These are phyloP conservation scores for Tanypteryx hageni DNA, from an alignment of 2,888 invertebrate species.

Conservation along the genomic window DNA sequence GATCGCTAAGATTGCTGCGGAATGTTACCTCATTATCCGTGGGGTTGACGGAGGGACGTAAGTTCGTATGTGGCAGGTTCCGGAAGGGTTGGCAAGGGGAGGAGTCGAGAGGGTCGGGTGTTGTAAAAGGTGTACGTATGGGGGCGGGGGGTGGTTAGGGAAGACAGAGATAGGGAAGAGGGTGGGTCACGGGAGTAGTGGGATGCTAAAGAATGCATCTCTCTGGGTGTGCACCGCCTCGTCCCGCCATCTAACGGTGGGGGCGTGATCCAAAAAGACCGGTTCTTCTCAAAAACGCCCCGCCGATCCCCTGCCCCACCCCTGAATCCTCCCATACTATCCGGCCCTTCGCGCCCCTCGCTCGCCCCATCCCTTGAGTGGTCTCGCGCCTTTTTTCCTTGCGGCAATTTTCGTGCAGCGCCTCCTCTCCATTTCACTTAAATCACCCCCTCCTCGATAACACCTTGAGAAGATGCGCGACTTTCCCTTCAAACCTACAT, in stretches of 20 bases:
- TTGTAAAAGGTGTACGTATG: slow-evolving; percentile 38
- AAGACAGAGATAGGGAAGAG: slow-evolving; percentile 45
- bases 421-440: neutral
- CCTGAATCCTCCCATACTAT: neutral
- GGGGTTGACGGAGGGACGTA: neutral
- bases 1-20: neutral
- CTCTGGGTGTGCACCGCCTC: slow-evolving; percentile 18
- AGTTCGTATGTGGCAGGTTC: slow-evolving; percentile 15
- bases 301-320: neutral
- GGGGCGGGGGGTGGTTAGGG: slow-evolving; percentile 17
- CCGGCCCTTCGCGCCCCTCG: neutral
- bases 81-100: slow-evolving; percentile 47
- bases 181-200: slow-evolving; percentile 30
- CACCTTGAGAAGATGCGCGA: neutral
- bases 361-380: neutral
- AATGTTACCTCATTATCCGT: slow-evolving; percentile 38
- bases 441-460: neutral
- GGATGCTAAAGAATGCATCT: slow-evolving; percentile 59
- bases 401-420: slow-evolving; percentile 24
- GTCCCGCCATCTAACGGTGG: slow-evolving; percentile 46
- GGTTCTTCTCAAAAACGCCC: slow-evolving; percentile 44
- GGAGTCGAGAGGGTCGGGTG: slow-evolving; percentile 42
- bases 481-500: neutral
- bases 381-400: neutral
- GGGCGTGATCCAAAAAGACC: slow-evolving; percentile 57